Evolutionary conservation across 2,113 vertebrate species (phyloP), one percentile per base, ranked within the genome.

Genomic region (Dasypus novemcinctus): DNA sequence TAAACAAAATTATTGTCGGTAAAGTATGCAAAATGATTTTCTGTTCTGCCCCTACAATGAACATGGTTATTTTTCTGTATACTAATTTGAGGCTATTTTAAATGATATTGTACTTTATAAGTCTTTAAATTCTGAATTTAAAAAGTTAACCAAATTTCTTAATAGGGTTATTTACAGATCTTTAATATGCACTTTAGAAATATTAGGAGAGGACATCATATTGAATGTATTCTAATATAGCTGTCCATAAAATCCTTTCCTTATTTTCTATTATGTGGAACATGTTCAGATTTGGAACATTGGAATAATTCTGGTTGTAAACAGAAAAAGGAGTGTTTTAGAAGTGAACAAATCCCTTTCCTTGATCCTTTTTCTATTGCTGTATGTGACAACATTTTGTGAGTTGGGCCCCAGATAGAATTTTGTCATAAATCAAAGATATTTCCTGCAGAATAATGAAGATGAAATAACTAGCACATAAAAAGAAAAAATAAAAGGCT

Each of bases 1-100:
- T 49, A 57, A 93, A 43, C 36, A 96, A 84, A 93, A 91, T 59
- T 59, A 72, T 64, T 87, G 33, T 25, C 33, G 41, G 66, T n/a
- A 71, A 81, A 54, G 21, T 57, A 5, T 29, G 11, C 21, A 92
- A 94, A 90, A 87, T 64, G 5, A 88, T 74, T 68, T 93, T 59
- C 38, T 91, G 7, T 49, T 59, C 54, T 80, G 7, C 14, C 68
- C 36, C 84, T 57, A 71, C 41, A n/a, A 17, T 2, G 31, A 61
- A 33, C 52, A 93, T 80, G 66, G 15, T 29, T 43, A 52, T 43
- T 87, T 71, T 78, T 68, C n/a, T 75, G n/a, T 46, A 66, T 82
- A 38, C 7, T 78, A 20, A 89, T 7, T 76, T 68, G 25, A 78
- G 23, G n/a, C 61, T 43, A 87, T 21, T 15, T 61, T 91, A 43